phyloP scores from a whole-genome alignment of 1,140 invertebrate genomes.

The Arctopsyche grandis region DNA sequence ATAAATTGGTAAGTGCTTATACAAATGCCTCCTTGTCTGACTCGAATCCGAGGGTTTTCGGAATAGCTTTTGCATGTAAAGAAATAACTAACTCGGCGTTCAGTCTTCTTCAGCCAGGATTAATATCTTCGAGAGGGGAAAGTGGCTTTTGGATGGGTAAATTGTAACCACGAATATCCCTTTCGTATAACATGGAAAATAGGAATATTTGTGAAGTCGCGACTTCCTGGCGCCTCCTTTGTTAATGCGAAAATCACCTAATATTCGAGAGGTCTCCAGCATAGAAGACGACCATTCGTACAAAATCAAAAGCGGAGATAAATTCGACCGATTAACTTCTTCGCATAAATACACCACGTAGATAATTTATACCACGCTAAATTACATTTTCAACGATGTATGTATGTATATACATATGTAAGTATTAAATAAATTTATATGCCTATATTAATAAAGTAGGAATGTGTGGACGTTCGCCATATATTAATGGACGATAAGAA shows the following conservation, averaged over 20 bases:
- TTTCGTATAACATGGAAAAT: not conserved
- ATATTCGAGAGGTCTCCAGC: not conserved
- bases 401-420: not conserved
- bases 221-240: constrained; percentile 1
- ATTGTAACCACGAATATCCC: not conserved
- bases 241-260: not conserved
- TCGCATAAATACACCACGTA: not conserved
- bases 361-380: not conserved
- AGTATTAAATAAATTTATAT: not conserved
- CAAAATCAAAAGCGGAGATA: not conserved
- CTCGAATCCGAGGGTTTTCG: not conserved
- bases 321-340: not conserved
- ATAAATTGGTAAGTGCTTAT: too few relatives aligned
- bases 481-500: constrained; percentile 1
- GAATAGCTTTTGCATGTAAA: constrained; percentile 7
- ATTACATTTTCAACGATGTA: too few relatives aligned
- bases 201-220: not conserved
- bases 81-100: not conserved
- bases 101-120: not conserved
- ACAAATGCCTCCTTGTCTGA: too few relatives aligned
- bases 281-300: not conserved
- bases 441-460: not conserved
- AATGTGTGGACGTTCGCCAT: not conserved
- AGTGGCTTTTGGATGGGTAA: not conserved
- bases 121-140: constrained; percentile 12